Conservation (phyloP, 2,113 vertebrate species). For the crab-eating macaque (Macaca fascicularis) region DNA sequence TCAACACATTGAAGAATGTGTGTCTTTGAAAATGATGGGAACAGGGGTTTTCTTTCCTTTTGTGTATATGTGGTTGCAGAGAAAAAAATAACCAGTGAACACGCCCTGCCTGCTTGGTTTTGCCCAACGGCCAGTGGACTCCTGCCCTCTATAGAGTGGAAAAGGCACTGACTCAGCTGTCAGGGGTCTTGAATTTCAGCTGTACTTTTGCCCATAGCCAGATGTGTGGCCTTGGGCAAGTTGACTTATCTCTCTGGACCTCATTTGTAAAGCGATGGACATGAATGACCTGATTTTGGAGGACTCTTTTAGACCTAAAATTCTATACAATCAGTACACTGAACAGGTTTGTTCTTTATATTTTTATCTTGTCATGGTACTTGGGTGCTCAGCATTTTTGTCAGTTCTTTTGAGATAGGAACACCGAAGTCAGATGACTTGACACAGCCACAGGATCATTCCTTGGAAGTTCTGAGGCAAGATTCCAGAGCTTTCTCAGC, state of each 20-base stretch:
- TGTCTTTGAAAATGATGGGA: neutral
- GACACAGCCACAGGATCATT: neutral
- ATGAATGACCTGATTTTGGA: neutral
- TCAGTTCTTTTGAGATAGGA: neutral
- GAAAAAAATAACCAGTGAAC: neutral
- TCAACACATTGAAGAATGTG: neutral
- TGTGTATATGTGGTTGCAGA: neutral
- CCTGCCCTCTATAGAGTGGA: slow-evolving; percentile 66
- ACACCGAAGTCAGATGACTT: neutral
- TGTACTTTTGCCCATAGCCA: neutral
- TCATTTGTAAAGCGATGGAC: neutral
- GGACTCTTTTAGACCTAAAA: neutral
- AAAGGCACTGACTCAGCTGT: neutral
- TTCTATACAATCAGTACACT: neutral
- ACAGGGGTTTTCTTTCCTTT: neutral
- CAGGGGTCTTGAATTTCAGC: neutral
- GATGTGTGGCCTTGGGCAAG: neutral
- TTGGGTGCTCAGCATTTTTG: neutral
- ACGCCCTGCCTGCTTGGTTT: neutral
- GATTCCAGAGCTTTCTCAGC: neutral
- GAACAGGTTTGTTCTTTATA: neutral
- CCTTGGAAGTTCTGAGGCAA: neutral
- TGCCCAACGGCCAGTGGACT: neutral
- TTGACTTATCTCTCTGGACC: neutral
- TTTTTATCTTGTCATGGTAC: neutral